Conservation (phyloP, 2,888 invertebrate species). For the Mycalesis mineus region DNA sequence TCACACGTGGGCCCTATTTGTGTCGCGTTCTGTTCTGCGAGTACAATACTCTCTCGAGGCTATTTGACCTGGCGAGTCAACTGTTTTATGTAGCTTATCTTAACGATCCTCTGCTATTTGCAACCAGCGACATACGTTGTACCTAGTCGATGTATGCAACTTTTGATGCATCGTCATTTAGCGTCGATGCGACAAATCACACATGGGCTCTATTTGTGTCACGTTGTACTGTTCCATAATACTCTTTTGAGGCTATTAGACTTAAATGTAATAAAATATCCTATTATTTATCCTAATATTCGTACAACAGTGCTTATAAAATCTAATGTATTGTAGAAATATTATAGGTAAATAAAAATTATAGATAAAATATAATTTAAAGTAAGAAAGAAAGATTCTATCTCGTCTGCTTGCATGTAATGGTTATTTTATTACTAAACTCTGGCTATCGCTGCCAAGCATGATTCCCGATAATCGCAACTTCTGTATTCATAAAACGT, state of each 20-base stretch:
- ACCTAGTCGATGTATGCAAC: no score
- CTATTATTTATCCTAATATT: no score
- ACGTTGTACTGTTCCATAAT: background rate
- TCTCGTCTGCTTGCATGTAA: background rate
- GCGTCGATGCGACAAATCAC: background rate
- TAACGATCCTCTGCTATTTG: no score
- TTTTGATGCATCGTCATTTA: no score
- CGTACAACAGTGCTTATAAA: no score
- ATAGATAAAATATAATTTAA: no score
- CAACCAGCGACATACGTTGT: no score
- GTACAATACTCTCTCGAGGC: background rate
- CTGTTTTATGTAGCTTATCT: no score
- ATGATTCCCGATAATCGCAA: constrained; percentile 25
- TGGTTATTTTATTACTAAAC: constrained; percentile 23
- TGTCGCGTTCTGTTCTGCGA: no score
- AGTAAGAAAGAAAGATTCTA: background rate
- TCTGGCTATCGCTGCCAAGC: constrained; percentile 19
- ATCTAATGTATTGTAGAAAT: no score
- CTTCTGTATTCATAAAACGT: constrained; percentile 53
- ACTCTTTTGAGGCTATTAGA: background rate
- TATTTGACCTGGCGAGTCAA: background rate
- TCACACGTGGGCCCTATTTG: background rate
- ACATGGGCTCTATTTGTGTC: background rate
- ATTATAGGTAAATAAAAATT: no score
- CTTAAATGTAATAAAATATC: no score